Base-by-base conservation (phyloP, 2,888 invertebrate genomes). In the Cryptocephalus moraei region DNA sequence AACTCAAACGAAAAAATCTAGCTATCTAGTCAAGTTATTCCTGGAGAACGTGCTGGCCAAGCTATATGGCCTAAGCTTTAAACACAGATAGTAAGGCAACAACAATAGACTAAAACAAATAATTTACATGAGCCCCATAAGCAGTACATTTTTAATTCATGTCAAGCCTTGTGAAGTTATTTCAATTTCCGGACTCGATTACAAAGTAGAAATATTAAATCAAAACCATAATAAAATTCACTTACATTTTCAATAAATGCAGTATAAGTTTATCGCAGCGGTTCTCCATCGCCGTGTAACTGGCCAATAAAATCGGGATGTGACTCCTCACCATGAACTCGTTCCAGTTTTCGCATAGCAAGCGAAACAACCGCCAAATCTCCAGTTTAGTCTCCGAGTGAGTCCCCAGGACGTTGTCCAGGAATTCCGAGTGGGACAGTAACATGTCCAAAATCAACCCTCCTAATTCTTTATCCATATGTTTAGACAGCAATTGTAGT, bases 391-490 rank as follows among this genome's bases (percentile, higher is more conserved):
- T 49, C 8, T 51, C 56, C 34, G 43, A 48, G 13, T 8, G 77
- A 78, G 75, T 80, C 77, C 49, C 79, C 12, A 88, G 64, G 67
- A 86, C 77, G 8, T 84, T 76, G 54, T 83, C 82, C 42, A 84
- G 68, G 64, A 88, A 88, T 60, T 85, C 82, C 0, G 89, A 88
- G 70, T 90, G 88, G 0, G 83, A 80, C 4, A 79, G 77, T 9
- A 82, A 76, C 84, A 88, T 84, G 52, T 86, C 84, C 56, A 86
- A 82, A 8, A 86, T 66, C 13, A 76, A 74, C 42, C 69, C 71
- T 1, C 73, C 68, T 13, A 74, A 71, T 12, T 78, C 70, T 39
- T 75, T 72, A 4, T 70, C 64, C 0, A 79, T 64, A 34, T n/a
- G 41, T n/a, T 43, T 39, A 46, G 78, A 73, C 2, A 82, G 74